These are phyloP conservation scores for Drosophila orena DNA, from an alignment of 1,140 invertebrate genomes.

Conservation along the genomic window DNA sequence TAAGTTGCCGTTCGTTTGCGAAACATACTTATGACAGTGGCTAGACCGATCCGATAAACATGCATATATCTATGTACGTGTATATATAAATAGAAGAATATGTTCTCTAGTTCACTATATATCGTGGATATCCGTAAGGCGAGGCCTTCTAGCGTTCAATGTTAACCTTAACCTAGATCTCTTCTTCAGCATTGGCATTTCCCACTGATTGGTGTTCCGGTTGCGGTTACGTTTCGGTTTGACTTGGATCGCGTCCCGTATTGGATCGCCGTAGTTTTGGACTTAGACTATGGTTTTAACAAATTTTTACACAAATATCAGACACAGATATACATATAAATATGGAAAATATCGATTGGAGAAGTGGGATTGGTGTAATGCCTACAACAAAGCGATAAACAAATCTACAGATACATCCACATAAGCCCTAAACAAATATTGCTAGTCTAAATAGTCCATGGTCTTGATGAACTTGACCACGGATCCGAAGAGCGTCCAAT, in stretches of 20 bases:
- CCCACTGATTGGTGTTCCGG: not conserved
- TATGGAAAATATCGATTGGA: conserved; percentile 14
- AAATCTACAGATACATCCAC: conserved; percentile 17
- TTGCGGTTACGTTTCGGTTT: not conserved
- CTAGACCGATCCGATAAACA: conserved; percentile 48
- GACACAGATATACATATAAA: conserved; percentile 17
- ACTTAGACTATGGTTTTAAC: conserved; percentile 20
- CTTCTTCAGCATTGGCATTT: conserved; percentile 37
- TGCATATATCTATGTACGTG: conserved; percentile 36
- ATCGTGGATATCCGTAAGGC: conserved; percentile 39
- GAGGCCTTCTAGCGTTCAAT: conserved; percentile 27
- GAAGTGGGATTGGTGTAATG: not conserved
- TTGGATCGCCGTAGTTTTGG: conserved; percentile 7
- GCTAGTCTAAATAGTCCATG: conserved; percentile 87
- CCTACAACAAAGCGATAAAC: conserved; percentile 14
- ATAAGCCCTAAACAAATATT: conserved; percentile 20
- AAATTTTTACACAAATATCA: conserved; percentile 32
- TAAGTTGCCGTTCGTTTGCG: conserved; percentile 66
- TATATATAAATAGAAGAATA: conserved; percentile 44
- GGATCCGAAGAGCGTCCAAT: conserved; percentile 99
- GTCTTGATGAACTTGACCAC: conserved; percentile 99
- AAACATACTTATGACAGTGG: conserved; percentile 50
- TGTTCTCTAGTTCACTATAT: conserved; percentile 36
- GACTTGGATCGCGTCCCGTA: conserved; percentile 13
- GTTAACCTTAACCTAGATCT: conserved; percentile 29